Evolutionary conservation across 2,888 invertebrate genomes (phyloP).

Genomic region (Lasioglossum malachurum): DNA sequence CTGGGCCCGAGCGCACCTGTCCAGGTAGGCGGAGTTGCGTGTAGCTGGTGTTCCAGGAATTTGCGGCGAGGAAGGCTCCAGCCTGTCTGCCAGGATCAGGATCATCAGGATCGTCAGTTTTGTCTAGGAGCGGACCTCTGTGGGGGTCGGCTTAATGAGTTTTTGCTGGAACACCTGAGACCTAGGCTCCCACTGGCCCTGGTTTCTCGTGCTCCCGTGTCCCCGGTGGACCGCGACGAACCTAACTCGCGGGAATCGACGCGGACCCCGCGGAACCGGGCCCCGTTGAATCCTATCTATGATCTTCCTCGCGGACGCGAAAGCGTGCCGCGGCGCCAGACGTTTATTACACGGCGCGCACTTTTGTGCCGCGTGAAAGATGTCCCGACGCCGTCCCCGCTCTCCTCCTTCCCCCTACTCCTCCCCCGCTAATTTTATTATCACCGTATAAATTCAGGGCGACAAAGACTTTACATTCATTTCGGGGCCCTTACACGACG

Average conservation of each 20-base stretch:
- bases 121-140: constrained; percentile 73
- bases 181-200: not conserved
- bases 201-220: not conserved
- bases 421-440: constrained; percentile 50
- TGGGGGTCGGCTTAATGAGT: constrained; percentile 80
- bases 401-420: not conserved
- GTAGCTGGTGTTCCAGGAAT: constrained; percentile 80
- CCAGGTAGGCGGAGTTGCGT: constrained; percentile 80
- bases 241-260: constrained; percentile 1
- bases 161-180: constrained; percentile 68
- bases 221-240: not conserved
- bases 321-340: constrained; percentile 42
- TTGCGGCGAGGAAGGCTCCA: constrained; percentile 79
- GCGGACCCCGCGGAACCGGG: not conserved
- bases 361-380: constrained; percentile 49
- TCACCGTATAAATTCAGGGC: constrained; percentile 55
- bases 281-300: constrained; percentile 51
- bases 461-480: constrained; percentile 62
- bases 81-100: constrained; percentile 83
- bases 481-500: constrained; percentile 46
- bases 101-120: constrained; percentile 80
- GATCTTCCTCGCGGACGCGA: constrained; percentile 53
- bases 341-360: constrained; percentile 50
- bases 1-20: constrained; percentile 83
- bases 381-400: not conserved